Base-by-base conservation (phyloP, 2,888 invertebrate species). In the Fragum whitleyi region DNA sequence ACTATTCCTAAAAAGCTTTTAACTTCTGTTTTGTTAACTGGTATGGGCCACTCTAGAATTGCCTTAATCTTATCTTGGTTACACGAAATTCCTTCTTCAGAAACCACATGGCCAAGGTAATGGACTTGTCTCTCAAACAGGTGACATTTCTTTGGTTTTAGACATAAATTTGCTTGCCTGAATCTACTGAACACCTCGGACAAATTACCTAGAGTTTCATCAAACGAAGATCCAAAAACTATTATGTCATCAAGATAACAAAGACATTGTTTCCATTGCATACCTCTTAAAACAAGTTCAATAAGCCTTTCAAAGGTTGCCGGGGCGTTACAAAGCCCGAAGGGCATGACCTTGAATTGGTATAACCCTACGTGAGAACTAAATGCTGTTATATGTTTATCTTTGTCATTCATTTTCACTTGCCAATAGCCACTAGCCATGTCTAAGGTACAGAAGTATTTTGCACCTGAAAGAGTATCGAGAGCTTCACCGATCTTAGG, bases 161-260 rank as follows among this genome's bases (percentile, higher is more conserved):
- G n/a, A n/a, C n/a, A n/a, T n/a, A n/a, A n/a, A n/a, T n/a, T n/a
- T n/a, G n/a, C n/a, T n/a, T n/a, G n/a, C n/a, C n/a, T n/a, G n/a
- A n/a, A n/a, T n/a, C n/a, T n/a, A n/a, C n/a, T n/a, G n/a, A n/a
- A n/a, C n/a, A n/a, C n/a, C n/a, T n/a, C n/a, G n/a, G n/a, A n/a
- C n/a, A n/a, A n/a, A n/a, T n/a, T n/a, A n/a, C n/a, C n/a, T n/a
- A n/a, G n/a, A n/a, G n/a, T n/a, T n/a, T n/a, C n/a, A n/a, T n/a
- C 75, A 53, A 87, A 85, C 1, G 79, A 71, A 42, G 59, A 74
- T 9, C 81, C 77, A 77, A 82, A 83, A 3, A 86, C 75, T 5
- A 87, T 78, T 2, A 87, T 53, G 61, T 87, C 89, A 71, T 88
- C 88, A n/a, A n/a, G n/a, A n/a, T n/a, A n/a, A n/a, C n/a, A n/a